These are phyloP conservation scores for Amiota mariae DNA, from an alignment of 2,888 invertebrate species.

Conservation along the genomic window DNA sequence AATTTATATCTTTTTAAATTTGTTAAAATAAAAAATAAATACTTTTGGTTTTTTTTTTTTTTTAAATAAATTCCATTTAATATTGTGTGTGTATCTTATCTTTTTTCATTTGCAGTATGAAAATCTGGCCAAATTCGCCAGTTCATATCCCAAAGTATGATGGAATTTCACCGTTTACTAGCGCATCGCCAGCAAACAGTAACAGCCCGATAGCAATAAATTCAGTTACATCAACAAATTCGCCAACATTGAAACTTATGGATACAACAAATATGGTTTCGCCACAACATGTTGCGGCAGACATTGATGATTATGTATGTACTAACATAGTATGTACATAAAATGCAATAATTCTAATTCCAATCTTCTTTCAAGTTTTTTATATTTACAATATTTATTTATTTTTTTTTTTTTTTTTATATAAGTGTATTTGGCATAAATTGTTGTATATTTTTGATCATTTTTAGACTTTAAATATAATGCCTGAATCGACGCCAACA, in stretches of 20 bases:
- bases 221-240: slow-evolving; percentile 73
- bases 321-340: slow-evolving; percentile 4
- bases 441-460: slow-evolving; percentile 5
- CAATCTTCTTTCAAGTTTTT: not conserved
- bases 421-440: not conserved
- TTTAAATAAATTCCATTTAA: not conserved
- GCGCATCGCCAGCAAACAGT: slow-evolving; percentile 66
- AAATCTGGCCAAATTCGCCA: slow-evolving; percentile 73
- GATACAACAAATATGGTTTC: slow-evolving; percentile 72
- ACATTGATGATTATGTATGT: slow-evolving; percentile 72
- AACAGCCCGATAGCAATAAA: slow-evolving; percentile 73
- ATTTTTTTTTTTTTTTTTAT: too few relatives aligned
- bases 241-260: slow-evolving; percentile 72
- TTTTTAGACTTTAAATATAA: slow-evolving; percentile 75
- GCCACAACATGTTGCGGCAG: slow-evolving; percentile 67
- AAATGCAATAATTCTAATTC: too few relatives aligned
- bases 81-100: not conserved
- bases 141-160: slow-evolving; percentile 73
- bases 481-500: slow-evolving; percentile 80
- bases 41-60: too few relatives aligned
- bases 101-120: slow-evolving; percentile 64
- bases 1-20: slow-evolving; percentile 28
- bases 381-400: slow-evolving; percentile 24
- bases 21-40: too few relatives aligned
- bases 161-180: slow-evolving; percentile 70